Base-by-base conservation (phyloP, 2,888 invertebrate genomes). In the Bombylius major region DNA sequence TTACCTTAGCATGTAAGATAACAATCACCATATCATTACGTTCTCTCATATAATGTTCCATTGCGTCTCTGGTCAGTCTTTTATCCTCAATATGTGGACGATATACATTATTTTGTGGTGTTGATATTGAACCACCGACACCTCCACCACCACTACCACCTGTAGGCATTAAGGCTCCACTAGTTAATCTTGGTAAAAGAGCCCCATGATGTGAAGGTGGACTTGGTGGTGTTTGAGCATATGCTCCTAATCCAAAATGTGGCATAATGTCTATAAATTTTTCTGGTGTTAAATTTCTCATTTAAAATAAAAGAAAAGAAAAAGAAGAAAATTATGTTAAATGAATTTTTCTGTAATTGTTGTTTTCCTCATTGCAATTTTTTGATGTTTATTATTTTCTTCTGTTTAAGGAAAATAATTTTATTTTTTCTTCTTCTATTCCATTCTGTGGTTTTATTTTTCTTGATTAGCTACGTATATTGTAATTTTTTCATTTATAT, bases 1-100 rank as follows among this genome's bases (percentile, higher is more conserved):
- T 64, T 65, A 75, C 74, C 81, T 99, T 99, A 51, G 99, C 99
- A 76, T 99, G 99, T 56, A 98, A 79, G 66, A 99, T 97, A 53
- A 97, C 94, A 58, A 99, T 88, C 32, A 93, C 87, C 90, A 95
- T 94, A 73, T 95, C 95, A 65, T 90, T 89, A 65, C 94, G 82
- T 70, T 96, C 95, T 56, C 92, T 82, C 65, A 99, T 80, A 73
- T 99, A 99, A 56, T 92, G 85, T 72, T 93, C 91, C 99, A 99
- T 99, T 46, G 93, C 73, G 57, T 73, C 73, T 50, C 72, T 68
- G 54, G 71, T 69, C 54, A 73, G 60, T 57, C 73, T 72, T 67
- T 90, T 87, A 70, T 92, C 91, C 70, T 89, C 89, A 53, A 74
- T 74, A 56, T 71, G 72, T 46, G 72, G 68, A 59, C 73, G 67